These are phyloP conservation scores for Brachionus plicatilis DNA, from an alignment of 1,140 invertebrate species.

Conservation along the genomic window DNA sequence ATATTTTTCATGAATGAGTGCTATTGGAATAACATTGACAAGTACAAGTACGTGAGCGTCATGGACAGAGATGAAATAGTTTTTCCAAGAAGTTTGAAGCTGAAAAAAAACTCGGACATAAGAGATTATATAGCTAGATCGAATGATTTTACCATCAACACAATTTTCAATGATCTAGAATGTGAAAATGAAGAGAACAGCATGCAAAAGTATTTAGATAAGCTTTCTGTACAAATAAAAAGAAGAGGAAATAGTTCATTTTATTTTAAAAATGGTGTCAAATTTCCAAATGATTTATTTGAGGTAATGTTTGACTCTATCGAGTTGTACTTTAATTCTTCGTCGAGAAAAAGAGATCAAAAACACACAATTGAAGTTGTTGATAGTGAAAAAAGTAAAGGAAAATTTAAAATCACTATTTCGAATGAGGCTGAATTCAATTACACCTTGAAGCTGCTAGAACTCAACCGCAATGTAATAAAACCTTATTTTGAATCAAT, in stretches of 20 bases:
- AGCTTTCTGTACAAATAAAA: neutral
- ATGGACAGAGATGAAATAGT: constrained; percentile 13
- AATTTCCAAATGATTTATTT: constrained; percentile 17
- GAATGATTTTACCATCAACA: neutral
- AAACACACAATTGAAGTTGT: neutral
- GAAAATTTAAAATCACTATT: neutral
- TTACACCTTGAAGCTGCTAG: neutral
- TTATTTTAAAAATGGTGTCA: constrained; percentile 20
- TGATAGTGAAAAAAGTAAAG: neutral
- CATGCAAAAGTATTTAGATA: neutral
- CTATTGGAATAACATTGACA: constrained; percentile 9
- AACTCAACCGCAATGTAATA: neutral
- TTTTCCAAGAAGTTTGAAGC: neutral
- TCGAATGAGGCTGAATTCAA: neutral
- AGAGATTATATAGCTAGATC: neutral
- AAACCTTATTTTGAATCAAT: neutral
- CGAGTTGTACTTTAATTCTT: neutral
- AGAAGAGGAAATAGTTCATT: neutral
- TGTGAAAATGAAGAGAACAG: neutral
- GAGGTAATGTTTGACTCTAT: neutral
- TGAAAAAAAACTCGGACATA: constrained; percentile 4
- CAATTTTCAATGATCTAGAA: neutral
- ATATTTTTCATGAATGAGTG: constrained; percentile 20
- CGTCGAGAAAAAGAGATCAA: neutral
- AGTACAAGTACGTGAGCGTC: neutral